phyloP scores from a whole-genome alignment of 2,113 vertebrate species.

The Sula dactylatra region DNA sequence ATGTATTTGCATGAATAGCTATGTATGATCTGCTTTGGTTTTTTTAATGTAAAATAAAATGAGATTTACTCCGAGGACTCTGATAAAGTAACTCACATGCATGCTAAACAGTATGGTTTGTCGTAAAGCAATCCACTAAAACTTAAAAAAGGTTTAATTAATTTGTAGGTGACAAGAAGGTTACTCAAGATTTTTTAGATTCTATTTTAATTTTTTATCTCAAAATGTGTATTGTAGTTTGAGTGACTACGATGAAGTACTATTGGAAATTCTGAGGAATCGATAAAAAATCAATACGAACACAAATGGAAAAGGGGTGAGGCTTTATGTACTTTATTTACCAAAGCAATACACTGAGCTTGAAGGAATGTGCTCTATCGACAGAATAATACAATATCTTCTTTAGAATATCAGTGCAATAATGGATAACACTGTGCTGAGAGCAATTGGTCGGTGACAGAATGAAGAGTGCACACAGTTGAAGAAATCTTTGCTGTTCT shows the following conservation, averaged over 20 bases:
- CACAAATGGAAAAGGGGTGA: neutral
- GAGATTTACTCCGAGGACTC: conserved; percentile 13
- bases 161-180: conserved; percentile 18
- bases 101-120: neutral
- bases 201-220: neutral
- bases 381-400: neutral
- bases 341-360: neutral
- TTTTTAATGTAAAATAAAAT: conserved; percentile 32
- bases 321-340: neutral
- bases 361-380: neutral
- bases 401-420: neutral
- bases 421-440: neutral
- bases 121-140: neutral
- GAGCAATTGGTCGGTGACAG: neutral
- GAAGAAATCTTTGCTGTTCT: neutral
- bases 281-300: neutral
- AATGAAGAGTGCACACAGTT: neutral
- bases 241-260: neutral
- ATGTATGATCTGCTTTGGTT: neutral
- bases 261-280: conserved; percentile 3
- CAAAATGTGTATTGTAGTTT: neutral
- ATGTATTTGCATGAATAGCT: conserved; percentile 32
- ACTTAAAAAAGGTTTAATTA: neutral
- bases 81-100: neutral
- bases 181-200: neutral